Evolutionary conservation across 1,140 invertebrate species (phyloP).

Genomic region (Bicyclus anynana): DNA sequence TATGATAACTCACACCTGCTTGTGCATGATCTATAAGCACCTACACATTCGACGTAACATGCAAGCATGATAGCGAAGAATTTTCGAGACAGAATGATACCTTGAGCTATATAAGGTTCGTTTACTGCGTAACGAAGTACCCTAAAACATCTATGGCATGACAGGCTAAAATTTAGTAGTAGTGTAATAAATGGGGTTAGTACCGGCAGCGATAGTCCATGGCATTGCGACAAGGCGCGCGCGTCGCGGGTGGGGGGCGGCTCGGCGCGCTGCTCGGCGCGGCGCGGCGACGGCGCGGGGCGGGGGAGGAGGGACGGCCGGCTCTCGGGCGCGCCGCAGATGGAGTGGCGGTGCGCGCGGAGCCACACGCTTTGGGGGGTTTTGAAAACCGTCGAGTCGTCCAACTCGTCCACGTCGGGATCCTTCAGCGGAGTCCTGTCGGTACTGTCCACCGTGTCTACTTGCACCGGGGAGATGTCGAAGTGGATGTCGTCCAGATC

Average conservation of each 20-base stretch:
- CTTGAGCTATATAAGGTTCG: neutral
- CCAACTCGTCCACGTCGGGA: constrained; percentile 52
- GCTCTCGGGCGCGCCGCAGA: constrained; percentile 38
- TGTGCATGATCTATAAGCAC: constrained; percentile 42
- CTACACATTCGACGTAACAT: constrained; percentile 35
- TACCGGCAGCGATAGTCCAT: constrained; percentile 76
- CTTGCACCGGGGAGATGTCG: constrained; percentile 70
- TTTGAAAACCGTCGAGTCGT: constrained; percentile 62
- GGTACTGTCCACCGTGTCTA: constrained; percentile 65
- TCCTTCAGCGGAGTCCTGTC: constrained; percentile 43
- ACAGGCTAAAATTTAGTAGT: constrained; percentile 60
- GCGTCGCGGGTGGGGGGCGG: constrained; percentile 60
- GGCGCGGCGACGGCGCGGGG: constrained; percentile 23
- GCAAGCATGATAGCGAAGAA: constrained; percentile 32
- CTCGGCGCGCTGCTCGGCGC: constrained; percentile 31
- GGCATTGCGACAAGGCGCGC: constrained; percentile 70
- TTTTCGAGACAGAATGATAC: constrained; percentile 9
- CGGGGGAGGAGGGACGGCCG: constrained; percentile 14
- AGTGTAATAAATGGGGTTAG: constrained; percentile 76
- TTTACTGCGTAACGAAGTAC: constrained; percentile 5
- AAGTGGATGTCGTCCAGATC: constrained; percentile 63
- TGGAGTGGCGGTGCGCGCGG: constrained; percentile 48
- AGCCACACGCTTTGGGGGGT: constrained; percentile 61
- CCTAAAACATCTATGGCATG: constrained; percentile 34
- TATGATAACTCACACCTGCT: constrained; percentile 14